Conservation (phyloP, 2,797 vertebrate species). For the Mormyrops boulengeri region DNA sequence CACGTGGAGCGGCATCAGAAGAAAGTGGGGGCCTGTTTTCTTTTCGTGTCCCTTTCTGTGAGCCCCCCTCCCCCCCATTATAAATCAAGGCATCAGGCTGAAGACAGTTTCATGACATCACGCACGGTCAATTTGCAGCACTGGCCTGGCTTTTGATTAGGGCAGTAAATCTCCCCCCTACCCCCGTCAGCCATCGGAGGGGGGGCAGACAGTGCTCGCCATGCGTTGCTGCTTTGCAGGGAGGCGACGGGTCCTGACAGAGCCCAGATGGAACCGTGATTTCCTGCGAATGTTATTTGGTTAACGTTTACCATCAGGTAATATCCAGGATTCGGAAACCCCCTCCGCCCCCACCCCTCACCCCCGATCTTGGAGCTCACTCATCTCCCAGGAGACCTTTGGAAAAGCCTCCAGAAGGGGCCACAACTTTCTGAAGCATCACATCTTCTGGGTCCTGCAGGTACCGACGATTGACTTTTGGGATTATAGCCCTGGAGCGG, state of each 20-base stretch:
- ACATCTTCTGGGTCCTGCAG: not conserved
- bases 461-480: not conserved
- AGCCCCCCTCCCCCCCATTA: slow-evolving; percentile 43
- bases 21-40: slow-evolving; percentile 20
- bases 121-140: slow-evolving; percentile 69
- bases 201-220: not conserved
- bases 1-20: not conserved
- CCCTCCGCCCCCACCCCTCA: slow-evolving; percentile 3
- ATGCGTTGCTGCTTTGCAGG: slow-evolving; percentile 7
- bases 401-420: not conserved
- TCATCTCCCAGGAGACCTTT: not conserved
- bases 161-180: slow-evolving; percentile 59
- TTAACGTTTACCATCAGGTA: slow-evolving; percentile 33
- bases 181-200: not conserved
- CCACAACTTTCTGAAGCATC: not conserved
- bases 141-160: slow-evolving; percentile 61
- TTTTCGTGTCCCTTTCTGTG: slow-evolving; percentile 39
- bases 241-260: not conserved
- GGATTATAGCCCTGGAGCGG: not conserved
- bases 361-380: not conserved
- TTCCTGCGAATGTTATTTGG: slow-evolving; percentile 28
- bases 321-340: slow-evolving; percentile 13
- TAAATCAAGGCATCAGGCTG: slow-evolving; percentile 58
- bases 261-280: slow-evolving; percentile 15
- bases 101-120: slow-evolving; percentile 63